Conservation (phyloP, 2,888 invertebrate species). For the Drosophila dives region DNA sequence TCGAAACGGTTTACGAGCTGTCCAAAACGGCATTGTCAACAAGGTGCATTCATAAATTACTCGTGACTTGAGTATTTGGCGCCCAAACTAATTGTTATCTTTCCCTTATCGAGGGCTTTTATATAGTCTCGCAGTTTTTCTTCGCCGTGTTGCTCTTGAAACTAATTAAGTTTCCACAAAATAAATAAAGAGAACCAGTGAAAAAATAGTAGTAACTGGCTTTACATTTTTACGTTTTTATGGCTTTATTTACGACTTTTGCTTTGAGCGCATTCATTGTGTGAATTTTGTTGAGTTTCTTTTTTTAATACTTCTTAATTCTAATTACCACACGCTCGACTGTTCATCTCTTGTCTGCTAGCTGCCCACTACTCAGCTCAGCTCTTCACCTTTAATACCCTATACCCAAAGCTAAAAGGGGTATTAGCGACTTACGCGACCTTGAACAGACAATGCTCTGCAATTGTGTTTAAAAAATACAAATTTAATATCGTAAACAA, state of each 20-base stretch:
- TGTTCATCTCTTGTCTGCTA: slow-evolving; percentile 55
- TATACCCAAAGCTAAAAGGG: neutral
- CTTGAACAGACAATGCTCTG: neutral
- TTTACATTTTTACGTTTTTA: slow-evolving; percentile 71
- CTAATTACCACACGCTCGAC: slow-evolving; percentile 76
- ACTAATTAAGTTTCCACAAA: slow-evolving; percentile 76
- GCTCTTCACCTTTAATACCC: slow-evolving; percentile 39
- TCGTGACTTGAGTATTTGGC: slow-evolving; percentile 45
- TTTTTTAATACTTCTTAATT: slow-evolving; percentile 77
- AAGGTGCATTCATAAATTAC: slow-evolving; percentile 71
- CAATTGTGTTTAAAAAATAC: neutral
- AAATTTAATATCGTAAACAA: neutral
- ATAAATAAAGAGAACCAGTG: neutral
- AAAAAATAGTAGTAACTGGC: slow-evolving; percentile 57
- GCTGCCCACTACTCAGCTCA: slow-evolving; percentile 41
- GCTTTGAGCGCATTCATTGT: slow-evolving; percentile 66
- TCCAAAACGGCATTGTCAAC: slow-evolving; percentile 72
- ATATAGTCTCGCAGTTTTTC: slow-evolving; percentile 55
- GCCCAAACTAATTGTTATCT: slow-evolving; percentile 72
- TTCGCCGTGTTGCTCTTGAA: slow-evolving; percentile 36
- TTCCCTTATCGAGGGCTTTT: slow-evolving; percentile 47
- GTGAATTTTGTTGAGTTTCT: slow-evolving; percentile 68
- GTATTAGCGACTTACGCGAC: neutral
- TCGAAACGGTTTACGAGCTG: slow-evolving; percentile 63
- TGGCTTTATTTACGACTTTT: slow-evolving; percentile 74